Base-by-base conservation (phyloP, 2,113 vertebrate species). In the Pholis gunnellus region DNA sequence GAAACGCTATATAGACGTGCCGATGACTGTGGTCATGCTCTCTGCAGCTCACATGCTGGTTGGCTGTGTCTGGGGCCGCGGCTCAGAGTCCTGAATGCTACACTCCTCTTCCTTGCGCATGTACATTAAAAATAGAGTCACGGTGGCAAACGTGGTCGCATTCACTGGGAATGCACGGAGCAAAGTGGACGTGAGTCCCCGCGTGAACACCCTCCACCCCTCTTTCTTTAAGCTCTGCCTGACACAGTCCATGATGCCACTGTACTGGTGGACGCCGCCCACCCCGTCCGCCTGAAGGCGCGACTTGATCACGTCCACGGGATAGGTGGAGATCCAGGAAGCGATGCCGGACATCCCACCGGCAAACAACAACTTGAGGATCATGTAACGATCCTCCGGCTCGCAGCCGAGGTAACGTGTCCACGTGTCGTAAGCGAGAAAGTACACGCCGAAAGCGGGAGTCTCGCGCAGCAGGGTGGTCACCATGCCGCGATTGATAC, bases 271-370 rank as follows among this genome's bases (percentile, higher is more conserved):
- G 27, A 96, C 75, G 0, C 98, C 97, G 0, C 96, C 97, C 0
- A 99, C 92, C 0, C 98, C 98, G 0, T 99, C 98, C 0, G 98
- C 98, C 91, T 99, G 98, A 0, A 99, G 94, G 14, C 98, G 96
- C 0, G 98, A 99, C 88, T 99, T 99, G 79, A 99, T 97, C 88
- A 99, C 98, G 29, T 99, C 98, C 84, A 97, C 82, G 0, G 98
- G 98, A 27, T 99, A 99, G 44, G 98, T 99, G 2, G 98, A 99
- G 54, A 99, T 80, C 98, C 98, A 99, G 50, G 97, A 99, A 5
- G 95, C 93, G 0, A 99, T 98, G 50, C 98, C 98, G 0, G 98
- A 97, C 93, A 97, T 97, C 6, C 98, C 98, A 0, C 98, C 98
- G 0, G 97, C 97, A 68, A 99, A 96, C 80, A 99, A 89, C 90